A percentile compares a stretch with the other conserved stretches of the same genome.
These are phyloP conservation scores for Pogonomyrmex barbatus DNA, from an alignment of 1,140 invertebrate genomes.

Conservation along the genomic window DNA sequence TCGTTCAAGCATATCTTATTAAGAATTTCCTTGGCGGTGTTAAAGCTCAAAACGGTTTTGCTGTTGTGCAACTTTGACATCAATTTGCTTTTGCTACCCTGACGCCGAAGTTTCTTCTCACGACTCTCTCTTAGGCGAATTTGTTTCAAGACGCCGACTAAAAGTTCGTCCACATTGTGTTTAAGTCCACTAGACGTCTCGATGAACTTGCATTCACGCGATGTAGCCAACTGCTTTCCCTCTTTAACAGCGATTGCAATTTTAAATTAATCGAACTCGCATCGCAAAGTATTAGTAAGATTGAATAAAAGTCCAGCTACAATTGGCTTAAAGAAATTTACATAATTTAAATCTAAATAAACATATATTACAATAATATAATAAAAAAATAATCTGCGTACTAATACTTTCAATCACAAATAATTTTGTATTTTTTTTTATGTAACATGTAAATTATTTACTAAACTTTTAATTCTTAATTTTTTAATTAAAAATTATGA, in stretches of 20 bases:
- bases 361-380: background rate
- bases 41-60: slow-evolving; percentile 91
- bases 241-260: slow-evolving; percentile 87
- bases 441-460: background rate
- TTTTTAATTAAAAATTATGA: background rate
- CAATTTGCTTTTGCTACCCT: slow-evolving; percentile 85
- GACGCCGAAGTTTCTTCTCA: slow-evolving; percentile 88
- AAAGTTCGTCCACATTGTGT: slow-evolving; percentile 96
- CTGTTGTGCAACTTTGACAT: slow-evolving; percentile 88
- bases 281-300: background rate
- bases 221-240: slow-evolving; percentile 93
- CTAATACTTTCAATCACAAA: background rate
- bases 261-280: background rate
- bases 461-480: slow-evolving; percentile 4
- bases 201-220: slow-evolving; percentile 96
- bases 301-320: background rate
- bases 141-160: slow-evolving; percentile 94
- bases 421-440: background rate
- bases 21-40: slow-evolving; percentile 92
- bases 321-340: background rate
- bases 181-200: slow-evolving; percentile 96
- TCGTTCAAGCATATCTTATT: slow-evolving; percentile 95
- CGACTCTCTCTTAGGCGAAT: slow-evolving; percentile 92
- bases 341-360: background rate
- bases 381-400: background rate